A percentile compares a stretch with the other conserved stretches of the same genome.
phyloP scores from a whole-genome alignment of 2,888 invertebrate species.

The Nemotelus pantherinus region DNA sequence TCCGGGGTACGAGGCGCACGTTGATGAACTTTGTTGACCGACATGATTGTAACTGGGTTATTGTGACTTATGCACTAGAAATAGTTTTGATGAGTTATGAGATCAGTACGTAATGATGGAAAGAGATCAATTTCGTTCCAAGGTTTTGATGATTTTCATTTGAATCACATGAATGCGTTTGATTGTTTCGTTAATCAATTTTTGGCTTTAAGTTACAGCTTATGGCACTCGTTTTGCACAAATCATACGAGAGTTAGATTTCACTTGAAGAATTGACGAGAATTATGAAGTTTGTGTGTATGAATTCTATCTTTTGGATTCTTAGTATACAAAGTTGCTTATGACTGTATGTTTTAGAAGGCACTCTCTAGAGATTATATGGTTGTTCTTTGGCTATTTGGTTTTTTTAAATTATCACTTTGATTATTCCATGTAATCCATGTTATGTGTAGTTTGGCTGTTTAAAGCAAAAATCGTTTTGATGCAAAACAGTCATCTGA shows the following conservation, averaged over 20 bases:
- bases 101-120: neutral
- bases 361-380: neutral
- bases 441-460: too few relatives aligned
- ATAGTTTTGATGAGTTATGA: neutral
- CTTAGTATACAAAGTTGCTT: neutral
- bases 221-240: too few relatives aligned
- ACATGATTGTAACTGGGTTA: neutral
- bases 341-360: neutral
- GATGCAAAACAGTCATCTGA: too few relatives aligned
- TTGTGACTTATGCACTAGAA: neutral
- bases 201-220: too few relatives aligned
- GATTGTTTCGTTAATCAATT: too few relatives aligned
- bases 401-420: neutral
- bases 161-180: too few relatives aligned
- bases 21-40: constrained; percentile 56
- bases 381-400: neutral
- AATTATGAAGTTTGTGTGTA: neutral
- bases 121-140: neutral
- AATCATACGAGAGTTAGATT: neutral
- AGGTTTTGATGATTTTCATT: neutral
- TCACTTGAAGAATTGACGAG: neutral
- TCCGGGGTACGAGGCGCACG: constrained; percentile 63
- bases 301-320: neutral
- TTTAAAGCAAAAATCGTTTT: too few relatives aligned
- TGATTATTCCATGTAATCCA: neutral